Base-by-base conservation (phyloP, 2,888 invertebrate species). In the Chironomus tentans region DNA sequence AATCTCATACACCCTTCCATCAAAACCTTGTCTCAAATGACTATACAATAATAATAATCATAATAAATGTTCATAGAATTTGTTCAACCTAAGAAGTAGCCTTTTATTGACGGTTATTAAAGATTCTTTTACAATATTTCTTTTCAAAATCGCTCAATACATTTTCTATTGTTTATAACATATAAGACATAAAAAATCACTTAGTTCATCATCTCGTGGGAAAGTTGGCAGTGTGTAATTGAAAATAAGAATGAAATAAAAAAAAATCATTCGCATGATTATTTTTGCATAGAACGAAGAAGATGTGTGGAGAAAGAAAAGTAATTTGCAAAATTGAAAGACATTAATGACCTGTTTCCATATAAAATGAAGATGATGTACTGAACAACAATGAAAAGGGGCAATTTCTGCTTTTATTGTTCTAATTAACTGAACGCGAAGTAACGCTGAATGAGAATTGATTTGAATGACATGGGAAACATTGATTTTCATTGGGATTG, bases 101-200 rank as follows among this genome's bases (percentile, higher is more conserved):
- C 18, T 72, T 72, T 38, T 72, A 38, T 72, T 72, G 72, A 72
- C 18, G 61, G 62, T 72, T 72, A 72, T 72, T 72, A 72, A 22
- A 38, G 62, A 18, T 38, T 18, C 22, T 61, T 71, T 62, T 15
- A 21, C 21, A 15, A 15, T 50, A 15, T 15, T 56, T 56, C 56
- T 15, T 15, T 56, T 15, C n/a, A 56, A 56, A 56, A 15, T 15
- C 18, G 4, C 5, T 15, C 56, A 56, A 18, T 62, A 15, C 21
- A 62, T 7, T 12, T 65, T 65, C 24, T 65, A 21, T 65, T 65
- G 13, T 13, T 65, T 24, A 13, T 7, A 24, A 5, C 65, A 15
- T 50, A 38, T 10, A 38, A 38, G 38, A 38, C 28, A 28, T 28
- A 10, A 65, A n/a, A n/a, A 24, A 24, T 24, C 24, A 65, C 24